Evolutionary conservation across 1,140 invertebrate genomes (phyloP).

Genomic region (Drosophila nigromelanica): DNA sequence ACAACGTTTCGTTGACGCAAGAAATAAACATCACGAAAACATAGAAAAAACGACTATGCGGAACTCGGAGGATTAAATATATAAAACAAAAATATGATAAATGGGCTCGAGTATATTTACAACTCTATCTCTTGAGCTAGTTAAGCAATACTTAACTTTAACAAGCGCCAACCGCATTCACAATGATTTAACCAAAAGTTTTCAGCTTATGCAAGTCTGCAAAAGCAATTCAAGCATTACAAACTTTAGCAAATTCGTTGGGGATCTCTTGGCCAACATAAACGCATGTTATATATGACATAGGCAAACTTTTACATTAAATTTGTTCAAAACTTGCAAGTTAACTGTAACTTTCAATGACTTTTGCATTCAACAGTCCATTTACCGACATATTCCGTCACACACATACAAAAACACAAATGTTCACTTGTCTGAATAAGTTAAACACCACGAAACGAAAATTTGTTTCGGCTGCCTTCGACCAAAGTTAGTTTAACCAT

Average conservation of each 20-base stretch:
- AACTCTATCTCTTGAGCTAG: constrained; percentile 2
- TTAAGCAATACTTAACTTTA: constrained; percentile 39
- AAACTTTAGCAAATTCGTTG: constrained; percentile 34
- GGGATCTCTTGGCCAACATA: constrained; percentile 22
- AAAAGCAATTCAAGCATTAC: constrained; percentile 54
- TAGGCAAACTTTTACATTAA: constrained; percentile 50
- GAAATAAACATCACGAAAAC: background rate
- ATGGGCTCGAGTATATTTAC: no score
- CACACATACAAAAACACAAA: constrained; percentile 11
- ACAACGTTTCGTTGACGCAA: constrained; percentile 17
- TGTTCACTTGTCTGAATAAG: constrained; percentile 13
- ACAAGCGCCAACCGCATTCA: constrained; percentile 17
- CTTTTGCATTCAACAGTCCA: constrained; percentile 67
- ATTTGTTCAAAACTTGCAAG: constrained; percentile 60
- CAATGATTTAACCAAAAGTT: constrained; percentile 35
- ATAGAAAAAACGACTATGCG: no score
- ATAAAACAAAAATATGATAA: no score
- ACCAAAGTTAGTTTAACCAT: constrained; percentile 32
- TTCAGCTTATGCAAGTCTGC: constrained; percentile 31
- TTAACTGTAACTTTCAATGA: constrained; percentile 70
- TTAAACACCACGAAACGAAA: constrained; percentile 31
- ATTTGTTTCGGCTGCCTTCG: constrained; percentile 34
- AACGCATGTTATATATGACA: constrained; percentile 52
- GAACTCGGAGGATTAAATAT: no score
- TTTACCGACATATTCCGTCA: constrained; percentile 31